These are phyloP conservation scores for Eospalax fontanierii DNA, from an alignment of 2,797 vertebrate genomes.

Conservation along the genomic window DNA sequence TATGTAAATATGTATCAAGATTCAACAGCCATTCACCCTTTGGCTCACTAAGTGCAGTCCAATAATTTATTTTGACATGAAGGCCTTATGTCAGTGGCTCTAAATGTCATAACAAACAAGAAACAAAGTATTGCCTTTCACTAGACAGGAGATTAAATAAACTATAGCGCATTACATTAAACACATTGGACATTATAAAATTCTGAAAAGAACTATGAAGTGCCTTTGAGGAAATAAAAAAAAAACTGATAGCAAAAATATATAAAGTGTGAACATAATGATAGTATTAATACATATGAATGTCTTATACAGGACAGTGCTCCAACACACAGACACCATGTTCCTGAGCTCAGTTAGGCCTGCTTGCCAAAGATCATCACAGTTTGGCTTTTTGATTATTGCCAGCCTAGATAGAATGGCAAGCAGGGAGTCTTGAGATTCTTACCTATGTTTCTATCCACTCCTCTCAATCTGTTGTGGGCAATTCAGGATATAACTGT, in stretches of 20 bases:
- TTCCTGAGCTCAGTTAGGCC: too few species aligned
- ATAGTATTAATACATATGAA: background rate
- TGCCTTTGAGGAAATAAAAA: background rate
- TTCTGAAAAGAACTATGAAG: background rate
- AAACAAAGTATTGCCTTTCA: background rate
- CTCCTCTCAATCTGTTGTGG: too few species aligned
- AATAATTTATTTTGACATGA: background rate
- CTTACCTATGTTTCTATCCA: too few species aligned
- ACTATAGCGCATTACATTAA: background rate
- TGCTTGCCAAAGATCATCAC: too few species aligned
- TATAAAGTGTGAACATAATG: background rate
- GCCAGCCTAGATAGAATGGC: too few species aligned
- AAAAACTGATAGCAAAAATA: background rate
- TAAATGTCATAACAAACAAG: background rate
- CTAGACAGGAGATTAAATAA: background rate
- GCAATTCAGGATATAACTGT: too few species aligned
- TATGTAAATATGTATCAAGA: background rate
- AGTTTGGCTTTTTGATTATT: too few species aligned
- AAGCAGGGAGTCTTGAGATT: too few species aligned
- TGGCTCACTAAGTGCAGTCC: background rate
- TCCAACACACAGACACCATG: too few species aligned
- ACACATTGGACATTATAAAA: background rate
- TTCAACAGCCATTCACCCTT: background rate
- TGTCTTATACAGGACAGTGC: background rate
- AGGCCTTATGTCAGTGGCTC: background rate